phyloP scores from a whole-genome alignment of 1,140 invertebrate genomes.

The Achroia grisella region DNA sequence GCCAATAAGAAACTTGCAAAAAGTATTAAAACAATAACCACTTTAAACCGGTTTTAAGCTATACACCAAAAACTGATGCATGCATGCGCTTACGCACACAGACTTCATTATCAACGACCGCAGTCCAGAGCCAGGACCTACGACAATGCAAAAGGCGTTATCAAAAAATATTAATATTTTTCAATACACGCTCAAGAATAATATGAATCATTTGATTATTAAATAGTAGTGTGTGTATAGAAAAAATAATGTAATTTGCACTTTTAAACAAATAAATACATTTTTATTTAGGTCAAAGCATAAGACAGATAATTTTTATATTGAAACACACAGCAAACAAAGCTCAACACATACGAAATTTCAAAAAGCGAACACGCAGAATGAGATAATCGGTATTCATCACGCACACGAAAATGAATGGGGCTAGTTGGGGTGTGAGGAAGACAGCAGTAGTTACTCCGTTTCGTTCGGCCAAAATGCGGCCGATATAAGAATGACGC shows the following conservation, averaged over 20 bases:
- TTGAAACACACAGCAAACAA: conserved; percentile 39
- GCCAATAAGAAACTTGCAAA: conserved; percentile 21
- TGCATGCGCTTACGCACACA: conserved; percentile 24
- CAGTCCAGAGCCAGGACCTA: conserved; percentile 36
- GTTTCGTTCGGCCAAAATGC: conserved; percentile 62
- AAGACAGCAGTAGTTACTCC: conserved; percentile 34
- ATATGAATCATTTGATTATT: conserved; percentile 23
- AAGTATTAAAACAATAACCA: conserved; percentile 26
- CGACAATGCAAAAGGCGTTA: conserved; percentile 27
- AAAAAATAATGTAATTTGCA: conserved; percentile 37
- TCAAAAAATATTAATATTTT: conserved; percentile 24
- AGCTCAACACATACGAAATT: conserved; percentile 41
- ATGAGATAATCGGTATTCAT: conserved; percentile 65
- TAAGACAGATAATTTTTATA: conserved; percentile 55
- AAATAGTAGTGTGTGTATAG: conserved; percentile 16
- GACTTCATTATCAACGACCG: not conserved
- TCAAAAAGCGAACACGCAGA: conserved; percentile 44
- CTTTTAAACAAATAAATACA: conserved; percentile 30
- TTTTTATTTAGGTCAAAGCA: conserved; percentile 40
- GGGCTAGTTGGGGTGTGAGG: conserved; percentile 28
- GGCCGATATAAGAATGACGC: conserved; percentile 70
- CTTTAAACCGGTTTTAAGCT: conserved; percentile 38
- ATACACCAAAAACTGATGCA: conserved; percentile 42
- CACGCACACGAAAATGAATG: conserved; percentile 48
- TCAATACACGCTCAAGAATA: too few relatives aligned